Evolutionary conservation across 2,888 invertebrate species (phyloP), one percentile per base, ranked within the genome.

Genomic region (Oscheius sp.): DNA sequence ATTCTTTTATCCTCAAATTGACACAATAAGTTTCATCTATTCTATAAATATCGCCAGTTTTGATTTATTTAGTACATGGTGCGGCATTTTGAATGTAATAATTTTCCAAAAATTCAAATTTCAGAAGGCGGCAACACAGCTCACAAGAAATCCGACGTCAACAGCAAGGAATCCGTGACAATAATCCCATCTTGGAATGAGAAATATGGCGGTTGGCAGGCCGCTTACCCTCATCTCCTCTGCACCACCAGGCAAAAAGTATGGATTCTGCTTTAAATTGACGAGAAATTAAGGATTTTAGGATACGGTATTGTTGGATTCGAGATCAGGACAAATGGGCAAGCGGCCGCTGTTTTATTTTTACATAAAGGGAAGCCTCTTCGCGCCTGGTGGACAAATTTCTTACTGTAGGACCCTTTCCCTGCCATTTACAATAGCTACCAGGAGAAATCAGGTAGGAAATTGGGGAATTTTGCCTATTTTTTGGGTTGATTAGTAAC

Each of bases 121-220:
- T 52, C 52, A 66, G 66, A 66, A 66, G 66, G 66, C 25, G 79
- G 83, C 16, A 84, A 84, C 61, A 84, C 87, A 12, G 85, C 87
- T 0, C 87, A 87, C 72, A 87, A 87, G 61, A 87, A 87, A 72
- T 84, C 85, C 9, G 87, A 87, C 68, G 87, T 87, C 56, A 88
- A 85, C 77, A 81, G 80, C 43, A 83, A 85, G 43, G 84, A 84
- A 56, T 71, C 68, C 16, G 84, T 82, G 29, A 75, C 70, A 6
- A 70, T 84, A 35, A 63, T 53, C 21, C 78, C 83, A 9, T 75
- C 78, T 6, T 84, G 70, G 63, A 77, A 74, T 35, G 79, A 80
- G 1, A 73, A 69, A 18, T 41, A 45, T 18, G 64, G 77, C 41
- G 79, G 80, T 2, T 87, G 85, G 85, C 80, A 80, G n/a, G 87